Base-by-base conservation (phyloP, 2,113 vertebrate genomes). In the Dicerorhinus sumatrensis region DNA sequence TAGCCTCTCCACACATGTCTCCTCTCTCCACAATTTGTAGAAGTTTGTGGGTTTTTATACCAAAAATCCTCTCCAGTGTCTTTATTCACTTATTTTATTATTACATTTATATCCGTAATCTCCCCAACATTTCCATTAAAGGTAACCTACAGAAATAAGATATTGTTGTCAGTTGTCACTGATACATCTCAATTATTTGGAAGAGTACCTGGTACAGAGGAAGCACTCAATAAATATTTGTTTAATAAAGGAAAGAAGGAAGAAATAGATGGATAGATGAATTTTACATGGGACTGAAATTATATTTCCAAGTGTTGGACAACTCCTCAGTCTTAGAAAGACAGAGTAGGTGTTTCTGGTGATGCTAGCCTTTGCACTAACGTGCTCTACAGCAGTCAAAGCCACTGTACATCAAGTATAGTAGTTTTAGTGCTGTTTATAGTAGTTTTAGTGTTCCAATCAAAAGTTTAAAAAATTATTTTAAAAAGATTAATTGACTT, bases 51-150 rank as follows among this genome's bases (percentile, higher is more conserved):
- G 33, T 86, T 96, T 60, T 77, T 79, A 36, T 42, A 63, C 6
- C 58, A 10, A 58, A 10, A 56, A 72, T 58, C 51, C 51, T 60
- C 91, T 83, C 54, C n/a, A 39, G 23, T n/a, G 33, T 93, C 33
- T 75, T 95, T 77, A 85, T 85, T 69, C 33, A 96, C 18, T 87
- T 80, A 88, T 51, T 86, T 62, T 73, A 54, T 62, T 88, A 77
- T 91, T 79, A 82, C 5, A 36, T 91, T 86, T 96, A n/a, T 2
- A 56, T 36, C 51, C 25, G 5, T 80, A 88, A 60, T 69, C 13
- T 90, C 29, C 93, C 36, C 81, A 96, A 8, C 72, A 73, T 94
- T 92, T 96, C 42, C n/a, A 87, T 56, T 62, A 63, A 72, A 85
- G 33, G 51, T 84, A 69, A 89, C 8, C 18, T 93, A 69, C 31